Conservation (phyloP, 2,113 vertebrate genomes). For the Ochotona princeps region DNA sequence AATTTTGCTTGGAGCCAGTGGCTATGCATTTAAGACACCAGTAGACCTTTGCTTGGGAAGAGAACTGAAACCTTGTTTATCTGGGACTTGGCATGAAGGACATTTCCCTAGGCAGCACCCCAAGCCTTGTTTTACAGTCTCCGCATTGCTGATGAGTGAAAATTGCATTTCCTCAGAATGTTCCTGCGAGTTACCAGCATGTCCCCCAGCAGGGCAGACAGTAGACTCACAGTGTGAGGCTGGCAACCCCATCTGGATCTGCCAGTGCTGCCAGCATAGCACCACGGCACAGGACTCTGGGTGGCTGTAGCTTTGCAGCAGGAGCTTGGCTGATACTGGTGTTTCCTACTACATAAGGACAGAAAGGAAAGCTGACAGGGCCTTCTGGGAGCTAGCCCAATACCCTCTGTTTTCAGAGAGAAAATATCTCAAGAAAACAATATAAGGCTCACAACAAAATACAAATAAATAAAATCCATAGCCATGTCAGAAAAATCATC, state of each 20-base stretch:
- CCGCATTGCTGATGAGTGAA: background rate
- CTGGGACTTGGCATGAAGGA: background rate
- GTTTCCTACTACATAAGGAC: background rate
- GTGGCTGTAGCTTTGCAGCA: background rate
- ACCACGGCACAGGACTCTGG: background rate
- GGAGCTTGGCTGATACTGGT: background rate
- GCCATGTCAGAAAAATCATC: too few relatives aligned
- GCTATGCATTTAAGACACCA: background rate
- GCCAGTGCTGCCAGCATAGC: background rate
- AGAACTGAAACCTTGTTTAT: slow-evolving; percentile 36
- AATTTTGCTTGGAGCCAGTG: background rate
- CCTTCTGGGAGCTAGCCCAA: background rate
- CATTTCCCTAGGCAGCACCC: background rate
- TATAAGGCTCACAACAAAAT: too few relatives aligned
- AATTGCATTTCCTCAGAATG: slow-evolving; percentile 20
- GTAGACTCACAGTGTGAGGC: background rate
- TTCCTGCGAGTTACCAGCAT: background rate
- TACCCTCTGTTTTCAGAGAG: background rate
- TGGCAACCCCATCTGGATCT: background rate
- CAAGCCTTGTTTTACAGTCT: background rate
- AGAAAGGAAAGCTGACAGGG: background rate
- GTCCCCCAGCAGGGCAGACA: background rate
- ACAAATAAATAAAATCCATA: too few relatives aligned
- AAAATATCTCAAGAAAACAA: background rate
- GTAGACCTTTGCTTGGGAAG: background rate